Conservation (phyloP, 2,113 vertebrate genomes). For the Ptychochromis oligacanthus region DNA sequence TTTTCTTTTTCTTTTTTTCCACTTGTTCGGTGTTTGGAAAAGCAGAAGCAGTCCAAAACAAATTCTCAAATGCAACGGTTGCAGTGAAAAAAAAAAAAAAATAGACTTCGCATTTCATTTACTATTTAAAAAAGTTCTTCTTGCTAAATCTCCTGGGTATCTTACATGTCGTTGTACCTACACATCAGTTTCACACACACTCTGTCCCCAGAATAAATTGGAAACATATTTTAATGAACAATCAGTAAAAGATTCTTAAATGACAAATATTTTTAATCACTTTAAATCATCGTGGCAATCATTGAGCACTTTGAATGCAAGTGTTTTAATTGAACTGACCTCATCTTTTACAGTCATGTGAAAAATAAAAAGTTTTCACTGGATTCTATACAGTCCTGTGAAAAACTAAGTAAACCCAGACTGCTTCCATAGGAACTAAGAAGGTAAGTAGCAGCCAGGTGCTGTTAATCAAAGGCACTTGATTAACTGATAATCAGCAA, state of each 20-base stretch:
- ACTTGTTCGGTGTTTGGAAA: neutral
- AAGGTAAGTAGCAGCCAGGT: neutral
- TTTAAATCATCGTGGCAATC: neutral
- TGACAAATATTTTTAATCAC: neutral
- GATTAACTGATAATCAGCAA: neutral
- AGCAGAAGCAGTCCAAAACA: neutral
- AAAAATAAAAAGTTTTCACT: no score
- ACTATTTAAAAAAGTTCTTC: neutral
- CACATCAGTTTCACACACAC: neutral
- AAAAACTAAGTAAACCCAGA: neutral
- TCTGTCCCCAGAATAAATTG: neutral
- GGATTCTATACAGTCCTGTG: no score
- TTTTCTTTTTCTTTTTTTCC: no score
- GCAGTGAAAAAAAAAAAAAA: no score
- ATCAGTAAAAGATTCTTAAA: neutral
- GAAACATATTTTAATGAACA: neutral
- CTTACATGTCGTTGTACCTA: neutral
- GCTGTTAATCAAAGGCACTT: no score
- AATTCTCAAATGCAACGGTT: rapidly evolving
- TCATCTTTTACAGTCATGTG: neutral
- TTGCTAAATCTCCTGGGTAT: neutral
- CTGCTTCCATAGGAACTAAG: neutral
- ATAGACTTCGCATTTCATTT: rapidly evolving
- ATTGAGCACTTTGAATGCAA: neutral
- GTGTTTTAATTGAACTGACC: neutral